phyloP scores from a whole-genome alignment of 2,113 vertebrate species.

The Lichenostomus cassidix region DNA sequence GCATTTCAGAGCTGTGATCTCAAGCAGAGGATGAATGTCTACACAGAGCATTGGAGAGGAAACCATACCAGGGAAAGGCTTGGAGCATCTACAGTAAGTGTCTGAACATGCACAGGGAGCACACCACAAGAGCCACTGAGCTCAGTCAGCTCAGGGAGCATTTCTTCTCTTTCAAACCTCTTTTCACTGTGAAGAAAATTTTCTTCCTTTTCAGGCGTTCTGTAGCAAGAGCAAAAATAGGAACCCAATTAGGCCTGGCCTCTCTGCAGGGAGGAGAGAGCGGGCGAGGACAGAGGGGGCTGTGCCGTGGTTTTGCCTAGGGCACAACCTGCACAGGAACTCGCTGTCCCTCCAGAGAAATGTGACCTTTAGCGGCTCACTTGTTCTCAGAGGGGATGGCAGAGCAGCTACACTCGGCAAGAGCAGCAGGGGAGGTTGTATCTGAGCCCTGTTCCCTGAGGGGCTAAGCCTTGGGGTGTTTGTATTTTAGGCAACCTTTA shows the following conservation, averaged over 20 bases:
- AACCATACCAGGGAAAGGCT: not conserved
- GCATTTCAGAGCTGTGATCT: not conserved
- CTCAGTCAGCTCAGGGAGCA: not conserved
- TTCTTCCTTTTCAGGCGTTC: conserved; percentile 33
- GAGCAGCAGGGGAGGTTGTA: not conserved
- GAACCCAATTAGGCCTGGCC: not conserved
- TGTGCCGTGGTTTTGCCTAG: not conserved
- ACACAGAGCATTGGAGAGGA: not conserved
- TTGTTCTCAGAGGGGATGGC: not conserved
- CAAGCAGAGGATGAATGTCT: not conserved
- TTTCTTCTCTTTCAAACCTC: not conserved
- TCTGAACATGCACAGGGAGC: not conserved
- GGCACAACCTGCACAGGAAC: not conserved
- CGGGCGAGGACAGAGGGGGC: not conserved
- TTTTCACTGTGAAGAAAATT: not conserved
- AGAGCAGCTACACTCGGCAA: not conserved
- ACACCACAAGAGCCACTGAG: not conserved
- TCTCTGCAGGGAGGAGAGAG: conserved; percentile 15
- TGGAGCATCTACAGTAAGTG: not conserved
- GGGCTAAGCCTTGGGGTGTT: not conserved
- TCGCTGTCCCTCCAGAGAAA: not conserved
- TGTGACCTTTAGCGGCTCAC: not conserved
- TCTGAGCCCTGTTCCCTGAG: not conserved
- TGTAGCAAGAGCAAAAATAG: conserved; percentile 33
- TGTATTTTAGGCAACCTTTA: not conserved